A percentile compares a stretch with the other conserved stretches of the same genome.
These are phyloP conservation scores for Misgurnus mizolepis DNA, from an alignment of 2,113 vertebrate species.

Conservation along the genomic window DNA sequence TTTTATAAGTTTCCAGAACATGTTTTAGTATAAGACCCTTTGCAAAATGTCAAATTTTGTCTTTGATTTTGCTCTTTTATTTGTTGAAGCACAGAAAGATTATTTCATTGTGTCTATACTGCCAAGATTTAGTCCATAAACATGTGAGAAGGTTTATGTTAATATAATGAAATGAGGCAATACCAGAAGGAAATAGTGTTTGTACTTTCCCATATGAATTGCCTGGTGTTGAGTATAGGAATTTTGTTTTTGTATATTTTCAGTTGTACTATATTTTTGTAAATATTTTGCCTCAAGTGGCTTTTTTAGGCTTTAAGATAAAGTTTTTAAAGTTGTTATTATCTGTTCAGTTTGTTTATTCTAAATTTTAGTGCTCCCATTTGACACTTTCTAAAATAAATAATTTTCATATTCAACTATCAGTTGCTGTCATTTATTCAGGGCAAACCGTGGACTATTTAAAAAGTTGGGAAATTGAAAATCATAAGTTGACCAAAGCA, in stretches of 20 bases:
- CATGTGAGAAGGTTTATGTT: conserved; percentile 36
- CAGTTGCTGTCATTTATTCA: conserved; percentile 77
- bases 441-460: too few relatives aligned
- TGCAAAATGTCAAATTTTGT: too few relatives aligned
- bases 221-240: conserved; percentile 64
- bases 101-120: background rate
- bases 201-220: conserved; percentile 70
- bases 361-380: conserved; percentile 73
- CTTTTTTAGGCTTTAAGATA: conserved; percentile 76
- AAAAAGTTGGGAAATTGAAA: background rate
- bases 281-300: conserved; percentile 81
- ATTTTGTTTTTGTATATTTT: conserved; percentile 41
- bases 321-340: conserved; percentile 84
- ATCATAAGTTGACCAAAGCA: background rate
- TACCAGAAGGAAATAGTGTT: conserved; percentile 54
- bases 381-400: conserved; percentile 77
- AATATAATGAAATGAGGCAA: conserved; percentile 34
- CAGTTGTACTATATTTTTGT: conserved; percentile 85
- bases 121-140: conserved; percentile 27
- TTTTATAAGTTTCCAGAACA: conserved; percentile 57
- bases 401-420: conserved; percentile 84
- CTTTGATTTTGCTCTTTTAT: too few relatives aligned
- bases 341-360: conserved; percentile 76
- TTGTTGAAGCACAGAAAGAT: too few relatives aligned
- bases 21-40: too few relatives aligned